phyloP scores from a whole-genome alignment of 2,797 vertebrate species.

The Eospalax fontanierii region DNA sequence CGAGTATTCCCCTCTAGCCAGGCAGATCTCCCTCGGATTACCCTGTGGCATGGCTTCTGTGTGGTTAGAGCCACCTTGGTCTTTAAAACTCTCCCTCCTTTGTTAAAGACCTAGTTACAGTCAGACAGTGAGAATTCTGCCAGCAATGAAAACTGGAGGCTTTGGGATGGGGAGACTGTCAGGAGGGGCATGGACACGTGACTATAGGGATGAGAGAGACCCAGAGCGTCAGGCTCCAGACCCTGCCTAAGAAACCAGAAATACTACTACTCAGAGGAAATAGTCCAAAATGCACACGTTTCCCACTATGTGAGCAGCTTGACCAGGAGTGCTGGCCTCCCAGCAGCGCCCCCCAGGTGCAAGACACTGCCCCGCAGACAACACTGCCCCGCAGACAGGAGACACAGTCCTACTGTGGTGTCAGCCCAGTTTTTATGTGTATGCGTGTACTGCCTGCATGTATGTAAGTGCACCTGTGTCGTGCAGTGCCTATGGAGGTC shows the following conservation, averaged over 20 bases:
- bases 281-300: background rate
- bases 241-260: background rate
- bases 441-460: too few relatives aligned
- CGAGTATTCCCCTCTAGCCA: too few relatives aligned
- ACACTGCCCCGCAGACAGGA: too few relatives aligned
- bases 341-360: too few relatives aligned
- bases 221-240: background rate
- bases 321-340: too few relatives aligned
- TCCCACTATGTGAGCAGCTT: background rate
- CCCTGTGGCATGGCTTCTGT: background rate
- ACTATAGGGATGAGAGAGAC: background rate
- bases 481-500: too few relatives aligned
- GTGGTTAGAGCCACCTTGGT: background rate
- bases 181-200: too few relatives aligned
- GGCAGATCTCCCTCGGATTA: background rate
- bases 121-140: background rate
- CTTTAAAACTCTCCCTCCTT: too few relatives aligned
- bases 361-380: too few relatives aligned
- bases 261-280: background rate
- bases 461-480: too few relatives aligned
- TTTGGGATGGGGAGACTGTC: accelerated
- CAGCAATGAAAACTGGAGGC: background rate
- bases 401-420: too few relatives aligned
- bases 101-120: background rate
- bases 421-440: too few relatives aligned